Evolutionary conservation across 2,888 invertebrate species (phyloP), one percentile per base, ranked within the genome.

Genomic region (Nebria brevicollis): DNA sequence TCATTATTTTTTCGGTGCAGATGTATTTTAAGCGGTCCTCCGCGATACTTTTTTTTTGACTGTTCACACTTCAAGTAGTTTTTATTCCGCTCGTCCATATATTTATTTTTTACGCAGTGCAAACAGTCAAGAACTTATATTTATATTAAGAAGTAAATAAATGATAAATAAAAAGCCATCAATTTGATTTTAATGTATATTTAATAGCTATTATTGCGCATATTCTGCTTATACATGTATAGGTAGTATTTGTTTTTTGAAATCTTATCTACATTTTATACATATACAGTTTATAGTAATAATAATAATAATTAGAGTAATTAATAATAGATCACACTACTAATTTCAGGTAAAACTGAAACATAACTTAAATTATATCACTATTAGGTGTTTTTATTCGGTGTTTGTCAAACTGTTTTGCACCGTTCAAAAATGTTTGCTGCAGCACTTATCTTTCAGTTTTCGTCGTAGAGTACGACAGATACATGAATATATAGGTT

Each of bases 171-270:
- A 80, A 75, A 68, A 75, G 25, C 10, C 75, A 75, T 8, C 75
- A 75, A 80, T 80, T 80, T 75, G 75, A 80, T 80, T 80, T 80
- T 80, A 80, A 80, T 80, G 80, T 80, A 80, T 80, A 75, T 80
- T 80, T 80, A 80, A 80, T 80, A 80, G 80, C 80, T 80, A 80
- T 75, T 80, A 80, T 80, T 80, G 80, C 80, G 80, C 70, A 80
- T 15, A 26, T 72, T 75, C 75, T 70, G 41, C 43, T 41, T 75
- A 43, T 54, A 80, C 75, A 80, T 75, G 70, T 75, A 34, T 34
- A 75, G 20, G 25, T 70, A 70, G 68, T 68, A 11, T 68, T 15
- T 68, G 15, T 72, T 25, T 72, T 25, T 74, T 75, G 80, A 75
- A 68, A 26, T 42, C 20, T 80, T 80, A 80, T 80, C 80, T 80